Base-by-base conservation (phyloP, 2,888 invertebrate species). In the Campaea margaritaria region DNA sequence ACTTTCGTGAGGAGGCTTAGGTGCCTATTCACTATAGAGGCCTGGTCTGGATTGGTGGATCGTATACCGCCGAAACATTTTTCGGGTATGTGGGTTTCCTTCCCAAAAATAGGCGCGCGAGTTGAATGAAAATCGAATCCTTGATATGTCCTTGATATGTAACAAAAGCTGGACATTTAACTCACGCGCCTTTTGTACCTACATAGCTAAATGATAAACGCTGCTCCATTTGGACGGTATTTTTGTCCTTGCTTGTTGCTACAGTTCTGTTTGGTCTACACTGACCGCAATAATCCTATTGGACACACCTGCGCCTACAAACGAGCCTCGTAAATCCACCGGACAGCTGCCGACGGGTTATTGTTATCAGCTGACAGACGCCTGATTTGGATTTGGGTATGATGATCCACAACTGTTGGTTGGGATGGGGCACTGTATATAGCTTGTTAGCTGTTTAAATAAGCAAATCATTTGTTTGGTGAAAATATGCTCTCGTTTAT, bases 261-360 rank as follows among this genome's bases (percentile, higher is more conserved):
- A 54, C 27, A 46, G 21, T 28, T 49, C 58, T 61, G 57, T 60
- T 62, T 50, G 45, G 62, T 44, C 31, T 34, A 49, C 49, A 44
- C 52, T 59, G 65, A 64, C 65, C 68, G 62, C 68, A 65, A 60
- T 68, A 68, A 68, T 68, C 65, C 65, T 61, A 44, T 47, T 36
- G 62, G 56, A 27, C 13, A 50, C 68, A 68, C 63, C 65, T 68
- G 65, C 64, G 62, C 44, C 51, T 42, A 61, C 58, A 65, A 66
- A 65, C 61, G 63, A 63, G 62, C 57, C 43, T 57, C 63, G 55
- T 68, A 65, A 68, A 68, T 65, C 68, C 47, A 16, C 41, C 36
- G 41, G 62, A 65, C 59, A 59, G 27, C 57, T 10, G 31, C 38
- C 34, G 41, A 44, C 57, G 21, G 45, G 51, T 52, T 42, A 50